Percentiles rank a stretch among this genome's conserved stretches.
phyloP scores from a whole-genome alignment of 2,113 vertebrate genomes.

The Gambusia affinis region DNA sequence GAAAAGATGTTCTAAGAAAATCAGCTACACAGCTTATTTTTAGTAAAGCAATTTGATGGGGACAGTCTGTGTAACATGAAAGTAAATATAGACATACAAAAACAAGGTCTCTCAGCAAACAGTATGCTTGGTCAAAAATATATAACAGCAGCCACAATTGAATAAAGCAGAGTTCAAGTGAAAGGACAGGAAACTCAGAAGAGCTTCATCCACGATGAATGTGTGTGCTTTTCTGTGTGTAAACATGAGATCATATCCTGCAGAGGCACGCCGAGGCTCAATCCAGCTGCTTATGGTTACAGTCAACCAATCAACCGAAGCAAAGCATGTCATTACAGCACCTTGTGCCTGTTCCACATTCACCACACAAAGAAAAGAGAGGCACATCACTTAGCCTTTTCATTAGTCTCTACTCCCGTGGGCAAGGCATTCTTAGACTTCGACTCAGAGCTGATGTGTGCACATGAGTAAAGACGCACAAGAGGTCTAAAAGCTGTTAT shows the following conservation, averaged over 20 bases:
- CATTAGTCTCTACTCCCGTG: slow-evolving; percentile 39
- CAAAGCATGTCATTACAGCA: slow-evolving; percentile 40
- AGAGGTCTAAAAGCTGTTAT: not conserved
- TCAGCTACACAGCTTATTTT: too few species aligned
- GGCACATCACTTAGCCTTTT: slow-evolving; percentile 5
- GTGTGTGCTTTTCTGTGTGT: slow-evolving; percentile 1
- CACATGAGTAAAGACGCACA: slow-evolving; percentile 6
- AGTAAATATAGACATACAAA: not conserved
- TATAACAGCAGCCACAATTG: not conserved
- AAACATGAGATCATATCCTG: slow-evolving; percentile 58
- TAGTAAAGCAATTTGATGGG: too few species aligned
- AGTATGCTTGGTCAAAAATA: not conserved
- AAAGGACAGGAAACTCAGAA: slow-evolving; percentile 21
- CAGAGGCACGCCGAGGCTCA: slow-evolving; percentile 7
- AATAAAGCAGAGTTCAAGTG: slow-evolving; percentile 16
- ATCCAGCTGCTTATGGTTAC: slow-evolving; percentile 59
- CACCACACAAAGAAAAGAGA: slow-evolving; percentile 8
- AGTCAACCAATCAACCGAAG: slow-evolving; percentile 30
- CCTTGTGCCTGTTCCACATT: slow-evolving; percentile 17
- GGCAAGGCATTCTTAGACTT: slow-evolving; percentile 28
- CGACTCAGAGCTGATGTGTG: not conserved
- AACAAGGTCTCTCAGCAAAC: not conserved
- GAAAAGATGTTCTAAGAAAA: too few species aligned
- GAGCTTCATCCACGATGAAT: slow-evolving; percentile 17
- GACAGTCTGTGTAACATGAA: not conserved